phyloP scores from a whole-genome alignment of 2,797 vertebrate species.

The Tokudaia tokunoshimensis region DNA sequence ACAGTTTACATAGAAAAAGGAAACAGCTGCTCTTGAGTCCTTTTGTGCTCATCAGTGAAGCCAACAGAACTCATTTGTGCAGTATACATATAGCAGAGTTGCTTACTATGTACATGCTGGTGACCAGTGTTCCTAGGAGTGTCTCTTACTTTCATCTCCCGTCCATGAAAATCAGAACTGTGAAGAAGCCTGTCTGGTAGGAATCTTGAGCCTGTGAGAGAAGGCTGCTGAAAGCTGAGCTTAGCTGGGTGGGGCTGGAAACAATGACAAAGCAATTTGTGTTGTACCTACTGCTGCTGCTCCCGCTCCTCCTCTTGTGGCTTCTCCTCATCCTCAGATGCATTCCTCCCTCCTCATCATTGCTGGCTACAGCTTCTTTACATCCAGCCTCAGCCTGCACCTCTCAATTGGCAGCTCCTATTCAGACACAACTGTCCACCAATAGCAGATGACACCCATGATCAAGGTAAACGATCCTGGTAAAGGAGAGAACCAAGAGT shows the following conservation, averaged over 20 bases:
- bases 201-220: slow-evolving; percentile 24
- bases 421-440: background rate
- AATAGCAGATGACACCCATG: background rate
- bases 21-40: background rate
- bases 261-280: slow-evolving; percentile 61
- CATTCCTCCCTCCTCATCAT: background rate
- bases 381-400: background rate
- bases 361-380: slow-evolving; percentile 42
- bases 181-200: slow-evolving; percentile 33
- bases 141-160: background rate
- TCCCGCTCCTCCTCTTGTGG: background rate
- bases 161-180: slow-evolving; percentile 33
- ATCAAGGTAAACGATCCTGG: background rate
- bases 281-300: slow-evolving; percentile 7
- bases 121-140: background rate
- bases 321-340: background rate
- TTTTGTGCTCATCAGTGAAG: slow-evolving; percentile 27
- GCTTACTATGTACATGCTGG: background rate
- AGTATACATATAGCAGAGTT: slow-evolving; percentile 33
- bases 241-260: slow-evolving; percentile 8
- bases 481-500: slow-evolving; percentile 30
- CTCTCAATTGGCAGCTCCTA: background rate
- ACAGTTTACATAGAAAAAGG: background rate
- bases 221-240: slow-evolving; percentile 10
- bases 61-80: background rate